These are phyloP conservation scores for Panthera leo DNA, from an alignment of 2,113 vertebrate genomes.

Conservation along the genomic window DNA sequence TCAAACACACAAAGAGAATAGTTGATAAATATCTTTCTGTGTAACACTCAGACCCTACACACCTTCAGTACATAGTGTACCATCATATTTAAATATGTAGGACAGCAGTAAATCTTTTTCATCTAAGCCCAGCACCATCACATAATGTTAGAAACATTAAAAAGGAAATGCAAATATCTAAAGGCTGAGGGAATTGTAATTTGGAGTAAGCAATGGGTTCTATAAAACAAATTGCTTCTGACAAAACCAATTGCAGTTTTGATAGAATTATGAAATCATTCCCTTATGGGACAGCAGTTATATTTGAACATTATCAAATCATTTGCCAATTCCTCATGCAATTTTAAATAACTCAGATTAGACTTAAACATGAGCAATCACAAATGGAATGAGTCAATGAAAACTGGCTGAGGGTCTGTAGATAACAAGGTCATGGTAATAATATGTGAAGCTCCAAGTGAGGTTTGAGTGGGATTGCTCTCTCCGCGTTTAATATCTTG, in stretches of 20 bases:
- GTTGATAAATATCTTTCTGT: background rate
- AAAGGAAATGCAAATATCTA: slow-evolving; percentile 38
- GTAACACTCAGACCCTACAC: background rate
- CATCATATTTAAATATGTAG: background rate
- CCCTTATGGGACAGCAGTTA: slow-evolving; percentile 3
- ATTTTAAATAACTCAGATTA: slow-evolving; percentile 59
- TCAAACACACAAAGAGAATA: background rate
- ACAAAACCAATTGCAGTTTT: slow-evolving; percentile 54
- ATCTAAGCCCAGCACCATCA: background rate
- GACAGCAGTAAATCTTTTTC: background rate
- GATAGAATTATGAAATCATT: slow-evolving; percentile 60
- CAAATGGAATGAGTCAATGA: background rate
- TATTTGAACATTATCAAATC: slow-evolving; percentile 45
- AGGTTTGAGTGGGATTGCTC: background rate
- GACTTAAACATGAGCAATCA: slow-evolving; percentile 34
- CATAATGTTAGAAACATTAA: slow-evolving; percentile 26
- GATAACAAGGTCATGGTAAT: background rate
- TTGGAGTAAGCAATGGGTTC: slow-evolving; percentile 27
- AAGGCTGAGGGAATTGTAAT: slow-evolving; percentile 25
- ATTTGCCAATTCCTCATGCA: slow-evolving; percentile 43
- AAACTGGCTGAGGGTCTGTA: background rate
- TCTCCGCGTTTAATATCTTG: background rate
- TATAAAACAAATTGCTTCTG: slow-evolving; percentile 64
- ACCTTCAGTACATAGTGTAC: background rate
- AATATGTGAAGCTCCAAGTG: background rate